Base-by-base conservation (phyloP, 2,888 invertebrate genomes). In the Scaptomyza caliginosa region DNA sequence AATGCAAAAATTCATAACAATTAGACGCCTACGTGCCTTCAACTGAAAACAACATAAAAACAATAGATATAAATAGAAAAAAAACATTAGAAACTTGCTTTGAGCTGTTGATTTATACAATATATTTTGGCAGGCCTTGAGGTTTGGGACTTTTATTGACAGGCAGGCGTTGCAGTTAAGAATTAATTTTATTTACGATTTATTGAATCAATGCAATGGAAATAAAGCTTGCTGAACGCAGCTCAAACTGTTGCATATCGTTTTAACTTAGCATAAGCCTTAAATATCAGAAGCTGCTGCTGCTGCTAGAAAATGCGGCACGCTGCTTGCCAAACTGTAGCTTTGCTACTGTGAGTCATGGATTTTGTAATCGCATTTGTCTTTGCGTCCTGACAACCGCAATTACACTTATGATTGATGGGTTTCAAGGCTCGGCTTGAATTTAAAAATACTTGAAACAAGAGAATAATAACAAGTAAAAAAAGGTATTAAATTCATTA, bases 11-110 rank as follows among this genome's bases (percentile, higher is more conserved):
- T 75, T 65, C 71, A 65, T 62, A 79, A 83, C 80, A 80, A 86
- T 80, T 80, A 80, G 64, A 80, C 80, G 80, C 86, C 80, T 86
- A 80, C 86, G 69, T 83, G 77, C 68, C 55, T 34, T 54, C 38
- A 38, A 19, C 28, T 8, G 21, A 30, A 28, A 40, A 28, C 10
- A 19, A 2, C n/a, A 19, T 2, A 40, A 32, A 55, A 34, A 46
- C 32, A 63, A 46, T 58, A 40, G 34, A n/a, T n/a, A n/a, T n/a
- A n/a, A n/a, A n/a, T n/a, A n/a, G n/a, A n/a, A n/a, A 55, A 34
- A 4, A 8, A 34, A 16, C 34, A 30, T 36, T 58, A 17, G 36
- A 65, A 46, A 46, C 28, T 46, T 1, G 45, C 50, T 64, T 68
- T 51, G 46, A 74, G 60, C 51, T 70, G 54, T 52, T 57, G 48